Evolutionary conservation across 2,888 invertebrate species (phyloP).

Genomic region (Lamellibrachia satsuma): DNA sequence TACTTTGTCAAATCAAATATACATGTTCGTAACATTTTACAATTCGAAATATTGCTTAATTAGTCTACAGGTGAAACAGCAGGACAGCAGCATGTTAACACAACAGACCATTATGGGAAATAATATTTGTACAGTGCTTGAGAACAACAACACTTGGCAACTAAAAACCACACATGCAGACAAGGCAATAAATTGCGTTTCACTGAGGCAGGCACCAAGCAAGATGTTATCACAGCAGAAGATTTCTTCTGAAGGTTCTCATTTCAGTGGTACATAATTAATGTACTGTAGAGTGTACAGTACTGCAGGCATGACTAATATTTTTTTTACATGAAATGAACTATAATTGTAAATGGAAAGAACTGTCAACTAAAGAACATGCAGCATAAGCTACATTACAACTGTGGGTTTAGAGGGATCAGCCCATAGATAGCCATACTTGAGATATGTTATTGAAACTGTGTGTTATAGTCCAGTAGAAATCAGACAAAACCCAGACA

Average conservation of each 20-base stretch:
- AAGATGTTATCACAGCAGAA: background rate
- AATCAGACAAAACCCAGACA: too few species aligned
- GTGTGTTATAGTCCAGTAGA: background rate
- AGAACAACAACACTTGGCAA: background rate
- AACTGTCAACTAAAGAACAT: background rate
- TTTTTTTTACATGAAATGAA: background rate
- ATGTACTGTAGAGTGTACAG: background rate
- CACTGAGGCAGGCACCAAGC: background rate
- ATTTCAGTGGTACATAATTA: background rate
- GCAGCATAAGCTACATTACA: background rate
- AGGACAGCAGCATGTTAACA: background rate
- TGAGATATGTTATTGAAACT: background rate
- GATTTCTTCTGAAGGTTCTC: background rate
- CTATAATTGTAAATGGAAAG: background rate
- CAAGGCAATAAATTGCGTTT: background rate
- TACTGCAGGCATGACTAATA: background rate
- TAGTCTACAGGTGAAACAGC: too few species aligned
- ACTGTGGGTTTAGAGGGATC: background rate
- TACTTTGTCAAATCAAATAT: background rate
- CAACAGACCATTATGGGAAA: background rate
- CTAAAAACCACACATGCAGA: background rate
- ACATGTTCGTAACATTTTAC: background rate
- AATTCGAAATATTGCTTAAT: too few species aligned
- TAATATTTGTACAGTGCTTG: background rate
- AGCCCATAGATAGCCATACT: background rate